Evolutionary conservation across 2,888 invertebrate species (phyloP).

Genomic region (Hydroisotoma schaefferi): DNA sequence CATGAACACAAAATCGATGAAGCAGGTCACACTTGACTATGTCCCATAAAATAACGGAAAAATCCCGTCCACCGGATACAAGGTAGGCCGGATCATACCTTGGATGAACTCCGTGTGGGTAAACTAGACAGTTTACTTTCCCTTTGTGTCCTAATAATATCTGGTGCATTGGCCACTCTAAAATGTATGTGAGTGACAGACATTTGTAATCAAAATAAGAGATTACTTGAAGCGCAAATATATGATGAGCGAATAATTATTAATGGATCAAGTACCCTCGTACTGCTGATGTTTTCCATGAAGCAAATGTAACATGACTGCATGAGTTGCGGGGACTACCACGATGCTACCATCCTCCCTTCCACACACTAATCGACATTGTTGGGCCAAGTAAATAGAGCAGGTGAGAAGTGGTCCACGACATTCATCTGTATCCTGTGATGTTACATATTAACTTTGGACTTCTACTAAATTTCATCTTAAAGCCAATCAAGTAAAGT

Average conservation of each 20-base stretch:
- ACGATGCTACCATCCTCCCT: slow-evolving; percentile 94
- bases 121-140: slow-evolving; percentile 88
- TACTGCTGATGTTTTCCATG: slow-evolving; percentile 81
- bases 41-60: slow-evolving; percentile 96
- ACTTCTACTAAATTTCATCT: not conserved
- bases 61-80: slow-evolving; percentile 96
- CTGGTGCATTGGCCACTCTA: slow-evolving; percentile 88
- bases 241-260: too few relatives aligned
- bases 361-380: slow-evolving; percentile 90
- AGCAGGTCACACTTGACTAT: slow-evolving; percentile 81
- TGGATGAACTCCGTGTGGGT: slow-evolving; percentile 85
- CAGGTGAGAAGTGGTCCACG: slow-evolving; percentile 73
- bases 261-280: slow-evolving; percentile 52
- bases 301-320: slow-evolving; percentile 86
- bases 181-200: too few relatives aligned
- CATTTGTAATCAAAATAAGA: not conserved
- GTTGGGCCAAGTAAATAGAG: slow-evolving; percentile 88
- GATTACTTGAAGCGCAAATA: not conserved
- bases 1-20: slow-evolving; percentile 92
- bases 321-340: slow-evolving; percentile 91
- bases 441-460: not conserved
- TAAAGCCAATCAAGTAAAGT: too few relatives aligned
- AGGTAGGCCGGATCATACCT: slow-evolving; percentile 84
- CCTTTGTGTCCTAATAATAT: slow-evolving; percentile 85
- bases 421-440: slow-evolving; percentile 52